Evolutionary conservation across 1,140 invertebrate species (phyloP).

Genomic region (Macrosteles quadrilineatus): DNA sequence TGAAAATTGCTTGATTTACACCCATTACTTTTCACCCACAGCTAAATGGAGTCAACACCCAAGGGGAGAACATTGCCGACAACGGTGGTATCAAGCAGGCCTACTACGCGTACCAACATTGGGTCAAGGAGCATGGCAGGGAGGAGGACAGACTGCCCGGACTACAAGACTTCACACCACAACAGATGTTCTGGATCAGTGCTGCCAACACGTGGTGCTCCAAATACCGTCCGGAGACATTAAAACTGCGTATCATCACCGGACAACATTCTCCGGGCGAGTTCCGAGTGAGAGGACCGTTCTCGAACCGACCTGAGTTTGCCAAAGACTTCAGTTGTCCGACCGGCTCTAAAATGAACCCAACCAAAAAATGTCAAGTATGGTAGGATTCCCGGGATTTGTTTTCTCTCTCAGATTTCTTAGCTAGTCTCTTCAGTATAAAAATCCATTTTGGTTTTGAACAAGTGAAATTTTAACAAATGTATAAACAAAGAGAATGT

Average conservation of each 20-base stretch:
- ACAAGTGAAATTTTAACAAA: too few relatives aligned
- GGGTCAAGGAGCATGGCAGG: conserved; percentile 65
- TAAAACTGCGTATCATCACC: conserved; percentile 44
- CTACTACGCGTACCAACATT: conserved; percentile 76
- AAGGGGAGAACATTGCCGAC: conserved; percentile 92
- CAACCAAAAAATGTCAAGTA: conserved; percentile 79
- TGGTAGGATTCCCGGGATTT: conserved; percentile 60
- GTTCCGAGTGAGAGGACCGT: conserved; percentile 83
- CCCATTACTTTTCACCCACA: too few relatives aligned
- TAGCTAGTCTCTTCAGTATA: too few relatives aligned
- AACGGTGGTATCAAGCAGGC: conserved; percentile 88
- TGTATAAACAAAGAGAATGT: too few relatives aligned
- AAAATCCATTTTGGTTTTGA: too few relatives aligned
- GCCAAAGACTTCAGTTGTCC: conserved; percentile 85
- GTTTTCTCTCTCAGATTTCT: too few relatives aligned
- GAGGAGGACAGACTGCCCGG: conserved; percentile 65
- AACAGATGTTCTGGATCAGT: conserved; percentile 80
- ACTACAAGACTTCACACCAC: conserved; percentile 54
- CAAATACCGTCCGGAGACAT: conserved; percentile 58
- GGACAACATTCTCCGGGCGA: conserved; percentile 76
- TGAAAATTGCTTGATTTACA: too few relatives aligned
- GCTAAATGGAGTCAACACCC: conserved; percentile 85
- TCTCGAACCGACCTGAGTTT: conserved; percentile 90
- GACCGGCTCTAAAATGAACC: conserved; percentile 82
- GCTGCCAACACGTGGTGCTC: conserved; percentile 70